Conservation (phyloP, 2,113 vertebrate species). For the Lynx canadensis region DNA sequence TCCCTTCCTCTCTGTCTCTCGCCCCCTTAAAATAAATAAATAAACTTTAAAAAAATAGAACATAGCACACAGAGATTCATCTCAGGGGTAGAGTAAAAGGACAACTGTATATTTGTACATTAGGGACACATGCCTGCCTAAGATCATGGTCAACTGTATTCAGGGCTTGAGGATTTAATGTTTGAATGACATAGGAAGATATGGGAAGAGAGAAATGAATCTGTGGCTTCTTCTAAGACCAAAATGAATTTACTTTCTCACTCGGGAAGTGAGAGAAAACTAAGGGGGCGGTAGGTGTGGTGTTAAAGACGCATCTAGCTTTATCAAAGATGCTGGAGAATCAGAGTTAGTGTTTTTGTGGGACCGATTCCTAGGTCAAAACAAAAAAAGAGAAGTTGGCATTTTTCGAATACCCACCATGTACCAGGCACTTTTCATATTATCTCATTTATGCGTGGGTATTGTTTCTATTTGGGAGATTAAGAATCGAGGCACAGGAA, state of each 20-base stretch:
- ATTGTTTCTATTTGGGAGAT: not conserved
- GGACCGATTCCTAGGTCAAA: not conserved
- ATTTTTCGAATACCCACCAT: not conserved
- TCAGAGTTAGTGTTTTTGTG: not conserved
- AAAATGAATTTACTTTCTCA: conserved; percentile 19
- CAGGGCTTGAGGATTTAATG: not conserved
- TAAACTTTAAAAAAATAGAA: not conserved
- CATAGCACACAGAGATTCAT: not conserved
- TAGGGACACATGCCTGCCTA: not conserved
- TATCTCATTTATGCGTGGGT: not conserved
- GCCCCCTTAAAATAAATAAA: too few relatives aligned
- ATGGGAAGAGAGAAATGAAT: not conserved
- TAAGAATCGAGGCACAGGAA: not conserved
- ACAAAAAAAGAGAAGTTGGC: not conserved
- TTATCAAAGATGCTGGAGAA: not conserved
- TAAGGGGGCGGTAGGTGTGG: not conserved
- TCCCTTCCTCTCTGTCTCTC: too few relatives aligned
- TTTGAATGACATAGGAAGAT: not conserved
- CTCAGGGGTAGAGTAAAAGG: not conserved
- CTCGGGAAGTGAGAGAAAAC: not conserved
- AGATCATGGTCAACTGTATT: not conserved
- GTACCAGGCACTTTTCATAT: not conserved
- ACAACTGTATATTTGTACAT: not conserved
- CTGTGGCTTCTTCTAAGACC: not conserved
- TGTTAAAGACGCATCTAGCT: not conserved